Conservation (phyloP, 1,140 invertebrate species). For the Lordiphosa collinella region DNA sequence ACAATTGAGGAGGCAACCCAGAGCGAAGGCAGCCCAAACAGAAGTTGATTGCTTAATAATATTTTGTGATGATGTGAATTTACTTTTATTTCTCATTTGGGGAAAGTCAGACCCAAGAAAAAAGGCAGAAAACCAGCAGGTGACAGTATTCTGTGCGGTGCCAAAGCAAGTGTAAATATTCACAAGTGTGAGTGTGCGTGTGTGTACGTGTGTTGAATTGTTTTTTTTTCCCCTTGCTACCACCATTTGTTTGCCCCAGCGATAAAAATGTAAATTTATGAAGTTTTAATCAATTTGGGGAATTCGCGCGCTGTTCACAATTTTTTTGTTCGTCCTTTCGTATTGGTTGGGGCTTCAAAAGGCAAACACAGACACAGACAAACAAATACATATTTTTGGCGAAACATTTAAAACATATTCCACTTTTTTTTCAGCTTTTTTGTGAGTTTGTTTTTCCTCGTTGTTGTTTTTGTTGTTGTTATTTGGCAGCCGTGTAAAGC, state of each 20-base stretch:
- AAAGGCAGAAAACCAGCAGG: slow-evolving; percentile 42
- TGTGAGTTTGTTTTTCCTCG: slow-evolving; percentile 3
- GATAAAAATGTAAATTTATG: slow-evolving; percentile 78
- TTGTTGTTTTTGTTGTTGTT: slow-evolving; percentile 22
- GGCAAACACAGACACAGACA: slow-evolving; percentile 40
- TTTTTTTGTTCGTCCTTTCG: slow-evolving; percentile 27
- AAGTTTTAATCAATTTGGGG: slow-evolving; percentile 77
- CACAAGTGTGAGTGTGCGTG: slow-evolving; percentile 40
- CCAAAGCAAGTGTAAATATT: slow-evolving; percentile 72
- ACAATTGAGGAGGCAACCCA: slow-evolving; percentile 24
- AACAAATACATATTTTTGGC: slow-evolving; percentile 33
- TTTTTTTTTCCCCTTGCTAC: slow-evolving; percentile 17
- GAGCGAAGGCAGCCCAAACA: slow-evolving; percentile 29
- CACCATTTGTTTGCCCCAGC: slow-evolving; percentile 50
- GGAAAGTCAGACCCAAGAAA: slow-evolving; percentile 19
- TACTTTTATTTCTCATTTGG: slow-evolving; percentile 76
- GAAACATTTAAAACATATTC: slow-evolving; percentile 74
- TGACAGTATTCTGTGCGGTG: slow-evolving; percentile 44
- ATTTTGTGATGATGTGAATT: slow-evolving; percentile 77
- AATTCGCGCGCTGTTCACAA: slow-evolving; percentile 57
- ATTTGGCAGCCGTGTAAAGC: slow-evolving; percentile 44
- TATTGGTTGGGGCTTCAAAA: slow-evolving; percentile 49
- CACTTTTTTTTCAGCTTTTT: slow-evolving; percentile 21
- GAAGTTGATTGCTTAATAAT: slow-evolving; percentile 75
- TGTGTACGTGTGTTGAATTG: slow-evolving; percentile 42